These are phyloP conservation scores for Monopis laevigella DNA, from an alignment of 2,888 invertebrate species.

Conservation along the genomic window DNA sequence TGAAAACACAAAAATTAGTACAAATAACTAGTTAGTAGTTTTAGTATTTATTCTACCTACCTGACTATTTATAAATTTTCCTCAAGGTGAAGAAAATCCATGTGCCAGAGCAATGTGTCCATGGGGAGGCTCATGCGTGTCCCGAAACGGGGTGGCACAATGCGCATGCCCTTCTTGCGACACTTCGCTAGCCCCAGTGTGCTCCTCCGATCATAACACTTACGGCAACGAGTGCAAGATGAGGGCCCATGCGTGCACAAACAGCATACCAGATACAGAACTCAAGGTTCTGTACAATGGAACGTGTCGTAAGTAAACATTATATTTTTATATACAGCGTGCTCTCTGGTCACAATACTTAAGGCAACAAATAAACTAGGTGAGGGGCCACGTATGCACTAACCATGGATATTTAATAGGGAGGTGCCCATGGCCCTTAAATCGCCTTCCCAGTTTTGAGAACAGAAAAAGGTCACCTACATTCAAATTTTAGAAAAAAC, in stretches of 20 bases:
- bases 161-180: conserved; percentile 81
- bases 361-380: neutral
- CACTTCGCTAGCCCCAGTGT: conserved; percentile 78
- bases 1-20: too few relatives aligned
- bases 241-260: conserved; percentile 81
- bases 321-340: neutral
- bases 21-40: too few relatives aligned
- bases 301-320: conserved; percentile 49
- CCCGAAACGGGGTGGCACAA: conserved; percentile 69
- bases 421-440: too few relatives aligned
- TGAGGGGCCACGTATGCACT: too few relatives aligned
- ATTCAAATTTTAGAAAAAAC: too few relatives aligned
- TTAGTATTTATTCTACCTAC: too few relatives aligned
- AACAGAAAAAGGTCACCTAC: too few relatives aligned
- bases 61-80: too few relatives aligned
- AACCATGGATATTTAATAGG: too few relatives aligned
- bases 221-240: conserved; percentile 86
- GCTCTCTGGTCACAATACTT: neutral
- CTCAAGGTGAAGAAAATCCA: conserved; percentile 67
- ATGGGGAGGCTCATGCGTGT: conserved; percentile 73
- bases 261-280: conserved; percentile 72
- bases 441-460: too few relatives aligned
- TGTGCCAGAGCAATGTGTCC: conserved; percentile 69
- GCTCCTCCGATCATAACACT: conserved; percentile 81
- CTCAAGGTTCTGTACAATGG: conserved; percentile 70